Conservation (phyloP, 2,113 vertebrate genomes). For the Glaucomys volans region DNA sequence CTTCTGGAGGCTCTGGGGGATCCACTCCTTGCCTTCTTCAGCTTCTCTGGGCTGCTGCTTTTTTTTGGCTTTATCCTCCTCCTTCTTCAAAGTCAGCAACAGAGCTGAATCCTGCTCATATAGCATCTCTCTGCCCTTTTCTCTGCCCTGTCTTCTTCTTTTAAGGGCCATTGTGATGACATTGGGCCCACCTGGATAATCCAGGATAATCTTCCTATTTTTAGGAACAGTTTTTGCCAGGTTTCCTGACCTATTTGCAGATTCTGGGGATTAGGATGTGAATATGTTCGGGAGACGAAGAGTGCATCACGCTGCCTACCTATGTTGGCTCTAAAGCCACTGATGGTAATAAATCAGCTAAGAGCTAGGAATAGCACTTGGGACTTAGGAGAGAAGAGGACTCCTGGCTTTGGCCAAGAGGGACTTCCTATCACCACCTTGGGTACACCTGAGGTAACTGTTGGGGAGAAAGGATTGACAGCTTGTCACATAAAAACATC, state of each 20-base stretch:
- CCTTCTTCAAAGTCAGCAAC: background rate
- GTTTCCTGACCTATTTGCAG: background rate
- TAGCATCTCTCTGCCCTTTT: background rate
- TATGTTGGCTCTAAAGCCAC: background rate
- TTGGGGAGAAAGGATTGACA: background rate
- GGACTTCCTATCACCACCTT: background rate
- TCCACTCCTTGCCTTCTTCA: background rate
- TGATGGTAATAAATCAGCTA: background rate
- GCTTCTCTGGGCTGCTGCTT: background rate
- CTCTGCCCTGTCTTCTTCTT: background rate
- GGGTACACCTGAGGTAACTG: rapidly evolving
- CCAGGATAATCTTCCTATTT: background rate
- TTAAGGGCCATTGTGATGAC: background rate
- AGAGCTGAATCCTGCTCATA: background rate
- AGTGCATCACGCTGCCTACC: background rate
- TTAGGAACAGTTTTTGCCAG: background rate
- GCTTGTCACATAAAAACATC: background rate
- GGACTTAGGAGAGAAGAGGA: background rate
- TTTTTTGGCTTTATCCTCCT: background rate
- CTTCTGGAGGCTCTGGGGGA: background rate
- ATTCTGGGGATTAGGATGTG: background rate
- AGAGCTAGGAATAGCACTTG: background rate
- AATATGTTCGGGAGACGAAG: rapidly evolving
- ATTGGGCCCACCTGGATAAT: background rate
- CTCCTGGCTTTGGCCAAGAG: background rate